Percentiles rank a stretch among this genome's conserved stretches.
Conservation (phyloP, 2,113 vertebrate genomes). For the Hydrochoerus hydrochaeris region DNA sequence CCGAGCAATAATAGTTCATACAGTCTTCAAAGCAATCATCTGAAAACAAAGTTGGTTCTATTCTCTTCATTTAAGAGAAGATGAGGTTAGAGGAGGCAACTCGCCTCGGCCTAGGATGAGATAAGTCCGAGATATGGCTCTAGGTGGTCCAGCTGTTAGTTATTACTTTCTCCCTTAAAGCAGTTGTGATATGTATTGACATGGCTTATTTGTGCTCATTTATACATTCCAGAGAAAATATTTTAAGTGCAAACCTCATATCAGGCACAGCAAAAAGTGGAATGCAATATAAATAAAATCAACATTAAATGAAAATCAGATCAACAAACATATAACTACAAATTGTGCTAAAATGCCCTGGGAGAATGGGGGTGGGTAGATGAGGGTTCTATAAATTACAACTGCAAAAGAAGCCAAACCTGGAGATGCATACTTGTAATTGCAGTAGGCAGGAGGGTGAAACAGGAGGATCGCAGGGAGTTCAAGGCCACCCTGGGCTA, state of each 20-base stretch:
- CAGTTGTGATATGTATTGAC: background rate
- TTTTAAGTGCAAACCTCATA: background rate
- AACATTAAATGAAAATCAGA: background rate
- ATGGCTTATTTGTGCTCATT: background rate
- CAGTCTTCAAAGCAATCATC: background rate
- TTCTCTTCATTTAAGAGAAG: background rate
- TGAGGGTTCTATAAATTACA: background rate
- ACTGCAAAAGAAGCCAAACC: background rate
- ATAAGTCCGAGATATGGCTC: accelerated
- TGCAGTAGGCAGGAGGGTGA: background rate
- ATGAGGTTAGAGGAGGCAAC: background rate
- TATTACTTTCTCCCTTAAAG: background rate
- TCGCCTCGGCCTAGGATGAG: background rate
- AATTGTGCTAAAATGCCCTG: background rate
- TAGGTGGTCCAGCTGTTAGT: background rate
- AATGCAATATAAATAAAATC: background rate
- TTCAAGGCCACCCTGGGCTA: background rate
- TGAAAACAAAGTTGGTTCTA: background rate
- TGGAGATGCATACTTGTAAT: background rate
- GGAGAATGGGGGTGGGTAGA: background rate
- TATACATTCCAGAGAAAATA: background rate
- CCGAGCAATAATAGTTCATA: background rate
- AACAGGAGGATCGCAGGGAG: background rate
- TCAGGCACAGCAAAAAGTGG: background rate
- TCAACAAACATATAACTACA: background rate